Percentiles rank a stretch among this genome's conserved stretches.
These are phyloP conservation scores for Tyria jacobaeae DNA, from an alignment of 2,888 invertebrate genomes.

Conservation along the genomic window DNA sequence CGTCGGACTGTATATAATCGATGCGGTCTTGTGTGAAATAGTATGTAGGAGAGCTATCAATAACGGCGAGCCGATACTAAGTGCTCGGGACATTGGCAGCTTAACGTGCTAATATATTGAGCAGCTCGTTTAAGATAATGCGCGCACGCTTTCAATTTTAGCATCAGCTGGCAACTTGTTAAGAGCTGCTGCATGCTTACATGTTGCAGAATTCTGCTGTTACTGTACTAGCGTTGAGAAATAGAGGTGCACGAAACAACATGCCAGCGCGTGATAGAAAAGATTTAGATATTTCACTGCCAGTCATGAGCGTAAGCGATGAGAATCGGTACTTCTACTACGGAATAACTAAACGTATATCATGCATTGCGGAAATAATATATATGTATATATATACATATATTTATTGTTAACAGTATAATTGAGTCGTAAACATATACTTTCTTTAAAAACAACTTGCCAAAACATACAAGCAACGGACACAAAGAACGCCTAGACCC, in stretches of 20 bases:
- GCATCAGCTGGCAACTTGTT: conserved; percentile 55
- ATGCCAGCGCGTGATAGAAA: background rate
- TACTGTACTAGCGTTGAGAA: background rate
- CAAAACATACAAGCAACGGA: too few relatives aligned
- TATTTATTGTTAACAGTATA: too few relatives aligned
- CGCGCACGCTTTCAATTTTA: conserved; percentile 56
- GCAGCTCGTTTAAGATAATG: conserved; percentile 66
- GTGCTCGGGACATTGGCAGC: conserved; percentile 69
- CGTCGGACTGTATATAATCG: conserved; percentile 44
- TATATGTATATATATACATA: background rate
- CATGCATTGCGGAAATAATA: background rate
- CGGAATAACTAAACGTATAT: background rate
- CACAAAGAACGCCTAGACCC: too few relatives aligned
- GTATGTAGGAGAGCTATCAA: conserved; percentile 59
- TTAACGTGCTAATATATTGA: conserved; percentile 70
- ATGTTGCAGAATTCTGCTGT: background rate
- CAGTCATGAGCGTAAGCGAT: background rate
- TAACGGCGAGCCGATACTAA: conserved; percentile 62
- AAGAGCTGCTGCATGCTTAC: conserved; percentile 27
- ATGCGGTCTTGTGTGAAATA: conserved; percentile 51
- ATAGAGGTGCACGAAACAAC: background rate
- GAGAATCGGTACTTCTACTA: background rate
- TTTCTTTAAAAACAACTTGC: too few relatives aligned
- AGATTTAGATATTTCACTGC: background rate
- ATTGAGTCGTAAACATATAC: too few relatives aligned